Percentiles rank a stretch among this genome's conserved stretches.
Conservation (phyloP, 2,888 invertebrate genomes). For the Drosophila putrida region DNA sequence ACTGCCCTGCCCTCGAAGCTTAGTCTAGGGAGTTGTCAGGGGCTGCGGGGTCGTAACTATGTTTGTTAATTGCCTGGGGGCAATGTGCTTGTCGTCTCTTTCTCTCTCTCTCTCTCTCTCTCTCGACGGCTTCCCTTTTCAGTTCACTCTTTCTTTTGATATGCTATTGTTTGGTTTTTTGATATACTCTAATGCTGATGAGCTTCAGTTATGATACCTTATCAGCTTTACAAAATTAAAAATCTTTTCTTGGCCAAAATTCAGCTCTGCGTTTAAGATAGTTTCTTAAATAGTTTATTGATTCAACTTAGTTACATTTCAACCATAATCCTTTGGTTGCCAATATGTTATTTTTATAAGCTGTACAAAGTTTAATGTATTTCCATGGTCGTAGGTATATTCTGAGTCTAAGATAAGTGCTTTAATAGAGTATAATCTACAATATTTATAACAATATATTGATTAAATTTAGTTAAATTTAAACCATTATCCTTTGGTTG, state of each 20-base stretch:
- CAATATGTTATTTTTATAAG: background rate
- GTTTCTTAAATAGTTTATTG: too few species aligned
- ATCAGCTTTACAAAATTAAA: background rate
- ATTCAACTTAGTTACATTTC: background rate
- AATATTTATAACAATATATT: too few species aligned
- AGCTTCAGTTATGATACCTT: constrained; percentile 2
- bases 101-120: background rate
- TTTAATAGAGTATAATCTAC: too few species aligned
- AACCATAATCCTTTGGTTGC: constrained; percentile 9
- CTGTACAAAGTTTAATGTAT: too few species aligned
- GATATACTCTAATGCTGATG: constrained; percentile 3
- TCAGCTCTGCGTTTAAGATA: too few species aligned
- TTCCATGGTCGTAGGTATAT: background rate
- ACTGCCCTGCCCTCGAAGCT: background rate
- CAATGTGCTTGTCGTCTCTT: constrained; percentile 9
- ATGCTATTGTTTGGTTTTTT: constrained; percentile 12
- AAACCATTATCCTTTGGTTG: constrained; percentile 6
- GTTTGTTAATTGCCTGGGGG: constrained; percentile 35
- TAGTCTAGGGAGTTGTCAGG: constrained; percentile 1
- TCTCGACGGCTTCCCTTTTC: background rate
- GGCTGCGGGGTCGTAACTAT: constrained; percentile 14
- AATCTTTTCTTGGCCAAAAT: too few species aligned
- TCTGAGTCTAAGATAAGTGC: background rate
- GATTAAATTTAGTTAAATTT: background rate
- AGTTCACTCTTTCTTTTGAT: background rate